Evolutionary conservation across 2,888 invertebrate species (phyloP).

Genomic region (Prionchulus punctatus): DNA sequence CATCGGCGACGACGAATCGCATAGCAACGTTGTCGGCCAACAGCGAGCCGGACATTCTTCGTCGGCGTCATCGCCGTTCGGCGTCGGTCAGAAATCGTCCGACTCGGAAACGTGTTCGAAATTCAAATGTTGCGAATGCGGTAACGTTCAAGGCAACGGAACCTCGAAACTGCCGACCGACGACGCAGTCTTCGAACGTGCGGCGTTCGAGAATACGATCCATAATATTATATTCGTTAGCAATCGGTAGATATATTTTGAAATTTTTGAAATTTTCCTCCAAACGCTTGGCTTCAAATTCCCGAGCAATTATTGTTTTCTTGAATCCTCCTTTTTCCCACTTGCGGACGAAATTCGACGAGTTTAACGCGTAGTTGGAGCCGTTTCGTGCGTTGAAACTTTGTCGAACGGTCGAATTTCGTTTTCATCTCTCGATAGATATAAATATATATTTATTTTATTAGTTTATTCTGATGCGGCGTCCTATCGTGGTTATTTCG

Average conservation of each 20-base stretch:
- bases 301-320: background rate
- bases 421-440: background rate
- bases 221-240: conserved; percentile 17
- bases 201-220: conserved; percentile 28
- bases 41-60: no score
- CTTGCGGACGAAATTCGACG: background rate
- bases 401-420: background rate
- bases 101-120: no score
- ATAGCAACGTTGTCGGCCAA: no score
- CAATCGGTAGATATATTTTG: background rate
- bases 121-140: no score
- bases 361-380: background rate
- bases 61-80: no score
- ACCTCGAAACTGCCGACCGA: conserved; percentile 39
- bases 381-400: background rate
- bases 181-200: conserved; percentile 14
- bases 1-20: no score
- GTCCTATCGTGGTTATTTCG: no score
- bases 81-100: no score
- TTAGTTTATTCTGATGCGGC: background rate
- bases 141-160: no score
- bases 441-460: background rate
- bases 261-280: background rate
- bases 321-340: background rate
- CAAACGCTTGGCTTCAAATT: background rate